Conservation (phyloP, 2,797 vertebrate genomes). For the Hyperoplus lanceolatus region DNA sequence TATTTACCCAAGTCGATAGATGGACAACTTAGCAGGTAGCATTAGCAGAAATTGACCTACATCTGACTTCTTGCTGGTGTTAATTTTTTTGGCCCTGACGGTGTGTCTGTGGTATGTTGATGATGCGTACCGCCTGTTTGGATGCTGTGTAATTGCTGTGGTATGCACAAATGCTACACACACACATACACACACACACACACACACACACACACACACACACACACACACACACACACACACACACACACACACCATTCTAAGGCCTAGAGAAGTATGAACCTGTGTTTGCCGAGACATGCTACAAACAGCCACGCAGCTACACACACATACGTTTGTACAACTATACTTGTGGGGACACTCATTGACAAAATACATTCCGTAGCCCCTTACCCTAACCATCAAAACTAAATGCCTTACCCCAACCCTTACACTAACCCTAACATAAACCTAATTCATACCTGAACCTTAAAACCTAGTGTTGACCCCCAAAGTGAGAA, state of each 20-base stretch:
- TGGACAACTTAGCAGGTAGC: neutral
- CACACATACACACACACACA: too few species aligned
- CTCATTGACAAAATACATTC: too few species aligned
- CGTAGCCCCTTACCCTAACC: too few species aligned
- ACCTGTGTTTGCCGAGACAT: constrained; percentile 90
- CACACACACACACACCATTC: neutral
- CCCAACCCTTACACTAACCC: too few species aligned
- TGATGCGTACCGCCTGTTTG: constrained; percentile 67
- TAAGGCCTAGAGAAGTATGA: constrained; percentile 72
- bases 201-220: too few species aligned
- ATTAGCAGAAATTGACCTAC: constrained; percentile 24
- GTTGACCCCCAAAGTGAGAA: too few species aligned
- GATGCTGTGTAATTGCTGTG: constrained; percentile 82
- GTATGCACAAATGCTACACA: constrained; percentile 77
- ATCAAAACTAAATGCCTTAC: too few species aligned
- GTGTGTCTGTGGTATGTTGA: constrained; percentile 61
- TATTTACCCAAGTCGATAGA: neutral
- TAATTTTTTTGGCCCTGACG: constrained; percentile 23
- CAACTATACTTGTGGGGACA: too few species aligned
- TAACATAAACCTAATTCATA: too few species aligned
- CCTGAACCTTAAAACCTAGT: too few species aligned
- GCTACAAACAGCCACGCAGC: constrained; percentile 83
- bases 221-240: neutral
- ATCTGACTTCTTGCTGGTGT: constrained; percentile 31
- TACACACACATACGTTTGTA: neutral